phyloP scores from a whole-genome alignment of 1,140 invertebrate species.

The Chrysomallon squamiferum region DNA sequence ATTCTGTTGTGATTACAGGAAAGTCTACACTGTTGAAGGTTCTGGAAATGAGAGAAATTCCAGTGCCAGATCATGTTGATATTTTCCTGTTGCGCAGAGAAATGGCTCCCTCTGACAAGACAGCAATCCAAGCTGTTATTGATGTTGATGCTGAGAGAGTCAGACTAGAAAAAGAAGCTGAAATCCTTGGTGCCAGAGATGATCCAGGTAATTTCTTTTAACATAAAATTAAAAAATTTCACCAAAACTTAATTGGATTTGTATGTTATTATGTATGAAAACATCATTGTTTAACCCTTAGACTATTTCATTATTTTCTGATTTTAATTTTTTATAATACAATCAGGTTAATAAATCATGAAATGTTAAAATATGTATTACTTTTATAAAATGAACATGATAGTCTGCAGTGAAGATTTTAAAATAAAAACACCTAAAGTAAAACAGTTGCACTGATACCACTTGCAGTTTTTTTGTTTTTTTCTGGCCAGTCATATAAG shows the following conservation, averaged over 20 bases:
- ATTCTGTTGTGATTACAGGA: constrained; percentile 64
- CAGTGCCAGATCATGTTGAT: constrained; percentile 96
- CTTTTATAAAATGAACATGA: no score
- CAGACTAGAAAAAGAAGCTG: constrained; percentile 90
- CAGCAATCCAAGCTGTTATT: constrained; percentile 94
- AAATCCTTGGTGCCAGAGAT: constrained; percentile 83
- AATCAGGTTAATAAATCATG: no score
- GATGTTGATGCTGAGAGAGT: constrained; percentile 96
- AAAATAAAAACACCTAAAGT: no score
- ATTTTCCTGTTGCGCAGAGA: constrained; percentile 97
- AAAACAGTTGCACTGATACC: no score
- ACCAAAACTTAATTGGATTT: no score
- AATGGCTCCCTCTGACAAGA: constrained; percentile 91
- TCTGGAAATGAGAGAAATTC: constrained; percentile 91
- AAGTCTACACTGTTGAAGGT: constrained; percentile 93
- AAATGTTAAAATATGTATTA: no score
- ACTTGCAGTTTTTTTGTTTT: no score
- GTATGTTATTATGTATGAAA: background rate
- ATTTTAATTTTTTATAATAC: background rate
- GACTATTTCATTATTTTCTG: background rate
- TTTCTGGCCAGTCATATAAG: no score
- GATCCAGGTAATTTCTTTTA: constrained; percentile 79
- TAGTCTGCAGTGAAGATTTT: no score
- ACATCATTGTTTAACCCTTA: background rate
- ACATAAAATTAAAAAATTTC: no score